Percentiles rank a stretch among this genome's conserved stretches.
phyloP scores from a whole-genome alignment of 30 jellyfish, hydroid and myxozoan genomes.

The Turritopsis rubra region DNA sequence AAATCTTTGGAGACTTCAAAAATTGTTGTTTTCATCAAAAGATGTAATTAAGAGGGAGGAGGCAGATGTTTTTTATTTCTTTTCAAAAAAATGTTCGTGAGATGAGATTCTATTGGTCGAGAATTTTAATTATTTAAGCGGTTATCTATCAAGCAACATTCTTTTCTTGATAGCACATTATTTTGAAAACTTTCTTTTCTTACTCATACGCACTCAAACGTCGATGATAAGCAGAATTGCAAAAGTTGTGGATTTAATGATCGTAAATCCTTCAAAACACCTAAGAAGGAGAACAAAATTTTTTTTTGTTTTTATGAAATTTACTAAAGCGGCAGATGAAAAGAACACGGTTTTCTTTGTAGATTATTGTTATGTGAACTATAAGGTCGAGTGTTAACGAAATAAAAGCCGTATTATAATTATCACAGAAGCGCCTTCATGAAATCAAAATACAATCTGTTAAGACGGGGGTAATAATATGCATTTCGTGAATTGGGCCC shows the following conservation, averaged over 20 bases:
- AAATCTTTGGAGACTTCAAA: slow-evolving; percentile 11
- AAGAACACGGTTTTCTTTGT: not conserved
- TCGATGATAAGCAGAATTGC: not conserved
- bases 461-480: not conserved
- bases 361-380: not conserved
- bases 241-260: too few relatives aligned
- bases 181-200: not conserved
- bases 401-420: not conserved
- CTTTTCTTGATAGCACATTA: not conserved
- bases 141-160: not conserved
- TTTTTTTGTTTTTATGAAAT: not conserved
- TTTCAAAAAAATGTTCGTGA: not conserved
- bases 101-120: slow-evolving; percentile 7
- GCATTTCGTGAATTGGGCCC: too few relatives aligned
- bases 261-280: too few relatives aligned
- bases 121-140: slow-evolving; percentile 15
- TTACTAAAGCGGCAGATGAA: not conserved
- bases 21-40: not conserved
- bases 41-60: slow-evolving; percentile 3
- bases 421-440: not conserved
- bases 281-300: not conserved
- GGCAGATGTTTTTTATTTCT: not conserved
- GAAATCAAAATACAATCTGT: not conserved
- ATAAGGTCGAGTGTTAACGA: not conserved
- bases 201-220: not conserved